Evolutionary conservation across 37 sponge, comb jelly and placozoan genomes (phyloP).

Genomic region (Lycopodina hypogea): DNA sequence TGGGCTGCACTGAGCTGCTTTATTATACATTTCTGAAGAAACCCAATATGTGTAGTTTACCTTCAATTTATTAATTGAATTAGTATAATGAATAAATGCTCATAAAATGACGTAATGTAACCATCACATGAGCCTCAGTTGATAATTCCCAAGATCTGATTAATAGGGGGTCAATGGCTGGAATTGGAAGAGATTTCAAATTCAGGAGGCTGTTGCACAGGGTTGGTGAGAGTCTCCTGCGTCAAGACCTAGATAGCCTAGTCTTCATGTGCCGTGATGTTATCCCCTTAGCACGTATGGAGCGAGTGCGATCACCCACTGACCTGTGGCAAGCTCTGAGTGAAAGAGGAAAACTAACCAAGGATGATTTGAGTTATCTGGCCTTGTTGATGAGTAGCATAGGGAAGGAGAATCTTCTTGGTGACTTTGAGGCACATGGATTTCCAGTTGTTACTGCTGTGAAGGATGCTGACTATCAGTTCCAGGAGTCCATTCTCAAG

Average conservation of each 20-base stretch:
- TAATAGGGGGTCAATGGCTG: no score
- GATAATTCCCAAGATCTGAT: no score
- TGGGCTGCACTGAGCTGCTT: no score
- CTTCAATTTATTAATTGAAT: no score
- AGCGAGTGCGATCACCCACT: slow-evolving; percentile 12
- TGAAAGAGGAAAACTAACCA: slow-evolving; percentile 46
- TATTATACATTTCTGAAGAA: no score
- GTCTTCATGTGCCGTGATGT: slow-evolving; percentile 48
- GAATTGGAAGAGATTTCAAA: not conserved
- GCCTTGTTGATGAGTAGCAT: slow-evolving; percentile 10
- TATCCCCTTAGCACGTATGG: slow-evolving; percentile 40
- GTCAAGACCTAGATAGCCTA: slow-evolving; percentile 40
- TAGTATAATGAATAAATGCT: no score
- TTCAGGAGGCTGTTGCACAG: slow-evolving; percentile 25
- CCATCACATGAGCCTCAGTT: no score
- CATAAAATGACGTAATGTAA: no score
- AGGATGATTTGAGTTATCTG: slow-evolving; percentile 40
- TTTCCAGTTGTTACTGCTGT: not conserved
- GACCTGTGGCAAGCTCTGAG: slow-evolving; percentile 58
- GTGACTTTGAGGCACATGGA: not conserved
- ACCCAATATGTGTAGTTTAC: no score
- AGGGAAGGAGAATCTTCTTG: slow-evolving; percentile 7
- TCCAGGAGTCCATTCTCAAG: slow-evolving; percentile 28
- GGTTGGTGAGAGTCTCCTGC: slow-evolving; percentile 29
- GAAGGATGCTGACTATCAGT: slow-evolving; percentile 2